A percentile compares a stretch with the other conserved stretches of the same genome.
Evolutionary conservation across 2,113 vertebrate species (phyloP).

Genomic region (Cynoglossus semilaevis): DNA sequence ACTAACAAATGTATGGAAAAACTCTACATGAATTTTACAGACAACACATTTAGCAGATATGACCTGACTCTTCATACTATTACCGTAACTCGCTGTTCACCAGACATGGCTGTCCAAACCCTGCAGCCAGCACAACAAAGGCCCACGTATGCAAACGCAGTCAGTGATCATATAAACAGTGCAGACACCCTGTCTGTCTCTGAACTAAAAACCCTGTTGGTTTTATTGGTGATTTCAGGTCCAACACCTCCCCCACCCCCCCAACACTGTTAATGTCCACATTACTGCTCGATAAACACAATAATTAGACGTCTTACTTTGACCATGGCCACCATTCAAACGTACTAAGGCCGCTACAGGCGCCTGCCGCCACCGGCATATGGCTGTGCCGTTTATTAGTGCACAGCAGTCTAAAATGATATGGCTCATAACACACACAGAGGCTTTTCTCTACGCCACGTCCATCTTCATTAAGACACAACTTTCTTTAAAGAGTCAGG

Average conservation of each 20-base stretch:
- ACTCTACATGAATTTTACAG: no score
- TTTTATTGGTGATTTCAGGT: constrained; percentile 59
- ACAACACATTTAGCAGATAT: no score
- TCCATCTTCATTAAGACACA: constrained; percentile 24
- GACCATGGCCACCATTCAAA: constrained; percentile 19
- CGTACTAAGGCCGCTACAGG: neutral
- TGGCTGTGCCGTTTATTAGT: constrained; percentile 51
- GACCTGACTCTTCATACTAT: no score
- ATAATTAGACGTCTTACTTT: constrained; percentile 37
- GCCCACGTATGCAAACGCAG: no score
- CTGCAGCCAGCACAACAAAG: no score
- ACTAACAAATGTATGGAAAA: no score
- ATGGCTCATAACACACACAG: constrained; percentile 30
- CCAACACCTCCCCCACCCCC: constrained; percentile 40
- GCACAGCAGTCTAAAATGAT: constrained; percentile 41
- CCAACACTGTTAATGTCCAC: constrained; percentile 19
- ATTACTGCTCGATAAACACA: constrained; percentile 49
- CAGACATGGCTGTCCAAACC: no score
- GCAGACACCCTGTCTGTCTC: neutral
- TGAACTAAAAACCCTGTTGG: constrained; percentile 4
- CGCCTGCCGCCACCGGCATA: constrained; percentile 13
- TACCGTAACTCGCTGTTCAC: no score
- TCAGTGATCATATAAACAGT: neutral
- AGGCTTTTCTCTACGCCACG: constrained; percentile 32
- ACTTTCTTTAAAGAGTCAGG: constrained; percentile 3